Evolutionary conservation across 2,797 vertebrate species (phyloP).

Genomic region (Pantherophis alleghaniensis): DNA sequence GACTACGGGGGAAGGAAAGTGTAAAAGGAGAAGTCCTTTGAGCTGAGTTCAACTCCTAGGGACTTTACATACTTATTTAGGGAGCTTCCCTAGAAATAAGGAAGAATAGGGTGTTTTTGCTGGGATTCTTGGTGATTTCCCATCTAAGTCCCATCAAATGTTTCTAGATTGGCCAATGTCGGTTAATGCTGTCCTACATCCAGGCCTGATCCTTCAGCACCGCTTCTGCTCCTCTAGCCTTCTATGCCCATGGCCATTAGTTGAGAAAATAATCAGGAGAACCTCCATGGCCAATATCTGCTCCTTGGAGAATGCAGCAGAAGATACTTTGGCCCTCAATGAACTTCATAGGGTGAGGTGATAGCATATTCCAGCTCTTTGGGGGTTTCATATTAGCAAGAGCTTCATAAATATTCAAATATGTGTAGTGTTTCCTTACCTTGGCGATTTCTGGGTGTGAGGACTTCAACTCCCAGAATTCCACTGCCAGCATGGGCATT

Average conservation of each 20-base stretch:
- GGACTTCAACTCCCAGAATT: neutral
- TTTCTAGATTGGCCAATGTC: neutral
- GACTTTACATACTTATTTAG: neutral
- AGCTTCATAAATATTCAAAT: neutral
- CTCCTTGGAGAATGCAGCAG: neutral
- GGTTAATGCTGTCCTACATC: neutral
- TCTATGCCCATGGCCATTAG: neutral
- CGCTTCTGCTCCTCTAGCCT: neutral
- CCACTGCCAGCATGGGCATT: neutral
- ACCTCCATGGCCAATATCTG: neutral
- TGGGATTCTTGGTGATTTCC: neutral
- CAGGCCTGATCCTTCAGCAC: neutral
- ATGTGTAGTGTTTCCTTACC: neutral
- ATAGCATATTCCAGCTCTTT: neutral
- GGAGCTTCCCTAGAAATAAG: neutral
- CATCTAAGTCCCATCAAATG: neutral
- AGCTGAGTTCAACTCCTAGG: neutral
- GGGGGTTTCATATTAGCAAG: neutral
- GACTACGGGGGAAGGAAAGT: neutral
- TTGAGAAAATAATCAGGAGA: neutral
- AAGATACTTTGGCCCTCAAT: neutral
- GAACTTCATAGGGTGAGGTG: neutral
- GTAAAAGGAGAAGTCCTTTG: neutral
- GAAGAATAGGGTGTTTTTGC: neutral
- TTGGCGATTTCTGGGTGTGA: neutral